Percentiles rank a stretch among this genome's conserved stretches.
phyloP scores from a whole-genome alignment of 2,888 invertebrate genomes.

The Chalcis sispes region DNA sequence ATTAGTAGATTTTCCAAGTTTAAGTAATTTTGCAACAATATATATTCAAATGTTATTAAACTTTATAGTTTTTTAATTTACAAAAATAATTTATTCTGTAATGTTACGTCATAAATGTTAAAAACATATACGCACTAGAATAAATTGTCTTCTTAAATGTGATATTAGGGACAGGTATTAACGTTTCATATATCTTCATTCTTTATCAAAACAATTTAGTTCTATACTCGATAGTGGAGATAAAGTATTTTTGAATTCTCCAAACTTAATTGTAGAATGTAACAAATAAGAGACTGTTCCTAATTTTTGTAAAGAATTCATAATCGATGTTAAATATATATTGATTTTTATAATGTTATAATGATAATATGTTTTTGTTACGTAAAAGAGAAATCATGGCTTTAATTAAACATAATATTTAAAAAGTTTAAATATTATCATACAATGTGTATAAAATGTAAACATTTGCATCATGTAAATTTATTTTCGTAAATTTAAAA shows the following conservation, averaged over 20 bases:
- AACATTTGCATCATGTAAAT: too few species aligned
- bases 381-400: too few species aligned
- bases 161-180: constrained; percentile 50
- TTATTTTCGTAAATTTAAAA: too few species aligned
- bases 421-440: too few species aligned
- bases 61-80: neutral
- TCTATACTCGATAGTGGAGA: neutral
- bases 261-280: constrained; percentile 17
- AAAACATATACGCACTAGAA: constrained; percentile 10
- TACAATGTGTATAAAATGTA: too few species aligned
- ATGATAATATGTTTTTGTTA: neutral
- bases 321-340: constrained; percentile 1
- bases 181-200: constrained; percentile 25
- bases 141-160: constrained; percentile 39
- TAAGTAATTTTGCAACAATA: too few species aligned
- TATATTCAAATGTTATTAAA: neutral
- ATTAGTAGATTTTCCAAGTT: neutral
- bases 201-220: constrained; percentile 20
- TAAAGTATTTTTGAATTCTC: constrained; percentile 18
- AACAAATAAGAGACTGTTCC: constrained; percentile 27
- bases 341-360: constrained; percentile 11
- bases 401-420: too few species aligned
- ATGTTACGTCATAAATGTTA: neutral
- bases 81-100: neutral
- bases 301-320: constrained; percentile 34